Evolutionary conservation across 1,140 invertebrate species (phyloP).

Genomic region (Halesus radiatus): DNA sequence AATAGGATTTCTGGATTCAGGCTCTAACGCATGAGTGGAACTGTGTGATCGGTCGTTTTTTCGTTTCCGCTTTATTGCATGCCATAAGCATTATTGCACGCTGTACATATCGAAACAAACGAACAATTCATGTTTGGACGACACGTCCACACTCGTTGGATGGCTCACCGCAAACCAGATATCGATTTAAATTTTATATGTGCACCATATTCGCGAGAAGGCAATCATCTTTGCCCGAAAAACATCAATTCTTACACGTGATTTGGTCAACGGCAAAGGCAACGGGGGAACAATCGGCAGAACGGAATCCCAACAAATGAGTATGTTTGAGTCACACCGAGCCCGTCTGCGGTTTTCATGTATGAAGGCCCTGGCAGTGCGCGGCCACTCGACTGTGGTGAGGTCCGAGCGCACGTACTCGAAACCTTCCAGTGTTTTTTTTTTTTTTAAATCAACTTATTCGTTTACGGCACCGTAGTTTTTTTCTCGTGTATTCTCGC

Average conservation of each 20-base stretch:
- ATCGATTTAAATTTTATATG: not conserved
- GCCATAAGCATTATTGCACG: not conserved
- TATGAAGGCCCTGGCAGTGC: conserved; percentile 22
- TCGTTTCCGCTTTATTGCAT: conserved; percentile 4
- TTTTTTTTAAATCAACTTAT: conserved; percentile 37
- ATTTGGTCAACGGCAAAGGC: not conserved
- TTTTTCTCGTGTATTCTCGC: conserved; percentile 52
- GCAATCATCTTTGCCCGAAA: not conserved
- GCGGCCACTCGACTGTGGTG: conserved; percentile 46
- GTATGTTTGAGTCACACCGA: conserved; percentile 16
- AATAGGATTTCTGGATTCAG: not conserved
- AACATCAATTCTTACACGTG: not conserved
- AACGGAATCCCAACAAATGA: conserved; percentile 6
- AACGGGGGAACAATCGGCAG: not conserved
- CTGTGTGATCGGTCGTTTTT: not conserved
- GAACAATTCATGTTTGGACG: not conserved
- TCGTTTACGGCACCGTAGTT: conserved; percentile 50
- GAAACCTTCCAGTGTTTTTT: conserved; percentile 41
- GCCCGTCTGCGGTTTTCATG: conserved; percentile 31
- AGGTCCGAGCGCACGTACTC: conserved; percentile 53
- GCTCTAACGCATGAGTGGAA: conserved; percentile 3
- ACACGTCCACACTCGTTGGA: conserved; percentile 7
- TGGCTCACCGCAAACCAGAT: conserved; percentile 4
- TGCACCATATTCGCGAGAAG: not conserved
- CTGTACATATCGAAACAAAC: not conserved